Base-by-base conservation (phyloP, 2,888 invertebrate genomes). In the Azorinus chamasolen region DNA sequence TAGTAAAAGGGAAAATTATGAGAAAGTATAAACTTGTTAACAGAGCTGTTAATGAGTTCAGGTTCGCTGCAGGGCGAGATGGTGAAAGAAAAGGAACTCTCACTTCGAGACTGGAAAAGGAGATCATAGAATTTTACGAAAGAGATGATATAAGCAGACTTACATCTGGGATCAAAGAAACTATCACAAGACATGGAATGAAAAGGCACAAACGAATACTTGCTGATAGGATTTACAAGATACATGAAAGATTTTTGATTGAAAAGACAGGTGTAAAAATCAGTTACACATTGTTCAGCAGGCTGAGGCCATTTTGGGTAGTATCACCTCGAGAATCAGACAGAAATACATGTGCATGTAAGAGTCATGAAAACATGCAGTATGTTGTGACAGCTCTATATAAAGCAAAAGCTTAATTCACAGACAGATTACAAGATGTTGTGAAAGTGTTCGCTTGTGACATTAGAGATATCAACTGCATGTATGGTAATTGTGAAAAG, bases 261-360 rank as follows among this genome's bases (percentile, higher is more conserved):
- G 69, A 69, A 43, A 43, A 61, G 18, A 27, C 39, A 14, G 32
- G 57, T 32, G 18, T 25, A 20, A 62, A 39, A 6, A 71, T 77
- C 20, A 57, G 53, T 24, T 82, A 79, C 55, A 37, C 75, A 48
- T 25, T 65, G 2, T 82, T 79, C 43, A 55, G 58, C 25, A 59
- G 63, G 12, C 18, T 69, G 39, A 48, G 65, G 25, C 75, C 82
- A 48, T 82, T 82, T 51, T 75, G 74, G 71, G 59, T 75, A 18
- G 46, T 61, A 39, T 18, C 39, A 58, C 75, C 76, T 14, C 61
- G 50, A 48, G 70, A 72, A 25, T 20, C 37, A 22, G 74, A 81
- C 22, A 20, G 81, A 45, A 61, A 70, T 12, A 74, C 78, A 25
- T 78, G 71, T 53, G 32, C 41, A 8, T 82, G 74, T 55, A 75